These are phyloP conservation scores for Erpobdella octoculata DNA, from an alignment of 2,888 invertebrate genomes.

Conservation along the genomic window DNA sequence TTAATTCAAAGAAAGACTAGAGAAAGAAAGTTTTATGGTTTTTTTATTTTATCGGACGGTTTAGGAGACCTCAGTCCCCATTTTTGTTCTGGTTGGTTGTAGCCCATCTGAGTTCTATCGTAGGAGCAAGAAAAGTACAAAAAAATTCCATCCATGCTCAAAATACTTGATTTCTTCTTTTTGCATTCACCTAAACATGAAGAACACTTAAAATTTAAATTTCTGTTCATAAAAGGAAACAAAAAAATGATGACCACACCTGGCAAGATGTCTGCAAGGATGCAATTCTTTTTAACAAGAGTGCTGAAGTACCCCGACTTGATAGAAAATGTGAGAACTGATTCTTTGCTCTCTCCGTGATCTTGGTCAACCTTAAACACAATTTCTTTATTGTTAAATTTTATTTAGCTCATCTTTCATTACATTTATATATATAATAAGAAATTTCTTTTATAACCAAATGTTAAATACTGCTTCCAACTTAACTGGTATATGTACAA, in stretches of 20 bases:
- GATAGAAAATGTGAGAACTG: conserved; percentile 55
- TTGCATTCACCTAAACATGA: neutral
- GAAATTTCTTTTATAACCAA: neutral
- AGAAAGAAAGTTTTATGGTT: too few relatives aligned
- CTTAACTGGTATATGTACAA: too few relatives aligned
- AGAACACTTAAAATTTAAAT: neutral
- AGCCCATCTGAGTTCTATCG: neutral
- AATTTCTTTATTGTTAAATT: neutral
- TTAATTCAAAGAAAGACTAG: too few relatives aligned
- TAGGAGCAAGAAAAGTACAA: neutral
- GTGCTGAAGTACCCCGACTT: conserved; percentile 38
- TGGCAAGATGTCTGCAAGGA: conserved; percentile 20
- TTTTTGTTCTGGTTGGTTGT: too few relatives aligned
- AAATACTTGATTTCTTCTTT: neutral
- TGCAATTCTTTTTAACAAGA: neutral
- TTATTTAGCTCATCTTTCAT: neutral
- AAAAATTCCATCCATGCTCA: neutral
- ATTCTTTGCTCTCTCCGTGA: conserved; percentile 52
- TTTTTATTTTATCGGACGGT: too few relatives aligned
- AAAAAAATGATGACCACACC: neutral
- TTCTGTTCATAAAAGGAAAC: neutral
- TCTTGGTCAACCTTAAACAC: conserved; percentile 48
- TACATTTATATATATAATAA: neutral
- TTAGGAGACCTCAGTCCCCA: too few relatives aligned
- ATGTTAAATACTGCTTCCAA: too few relatives aligned